Base-by-base conservation (phyloP, 2,888 invertebrate genomes). In the Apodemia hepburni region DNA sequence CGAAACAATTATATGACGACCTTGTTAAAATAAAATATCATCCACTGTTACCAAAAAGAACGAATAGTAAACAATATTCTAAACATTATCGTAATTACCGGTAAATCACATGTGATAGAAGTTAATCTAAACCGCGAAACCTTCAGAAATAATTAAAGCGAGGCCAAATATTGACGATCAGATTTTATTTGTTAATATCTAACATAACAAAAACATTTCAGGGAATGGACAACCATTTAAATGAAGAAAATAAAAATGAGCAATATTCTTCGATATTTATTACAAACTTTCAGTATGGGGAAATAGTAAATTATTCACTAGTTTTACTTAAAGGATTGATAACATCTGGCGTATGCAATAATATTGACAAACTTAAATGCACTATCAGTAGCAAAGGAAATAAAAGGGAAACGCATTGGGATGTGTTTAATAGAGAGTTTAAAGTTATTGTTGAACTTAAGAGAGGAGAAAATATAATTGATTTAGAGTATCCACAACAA, bases 371-470 rank as follows among this genome's bases (percentile, higher is more conserved):
- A 77, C 70, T 92, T 70, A 71, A 76, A 67, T 92, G 92, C 71
- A 83, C 79, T 45, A 78, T 91, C 47, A 85, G 84, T 64, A 81
- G 78, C 69, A 85, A 81, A 69, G 82, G 85, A 67, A 77, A 82
- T 66, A 85, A 86, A 70, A 78, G 76, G 58, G 82, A 80, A 65
- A 80, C 92, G 17, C 83, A 92, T 70, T 95, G 95, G 95, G 93
- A 93, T 67, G 87, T 95, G 57, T 81, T 92, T 60, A 93, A 94
- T 69, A 93, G 94, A 47, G 93, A 94, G 74, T 97, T 96, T 76
- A 95, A 96, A 81, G 92, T 93, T 35, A 80, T 96, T 64, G 85
- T 95, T 5, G 93, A 94, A 71, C 84, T 97, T 51, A 81, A 87
- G 65, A 85, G 84, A 58, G 96, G 96, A 12, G 84, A 89, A 71